A percentile compares a stretch with the other conserved stretches of the same genome.
phyloP scores from a whole-genome alignment of 2,888 invertebrate species.

The Noctua janthe region DNA sequence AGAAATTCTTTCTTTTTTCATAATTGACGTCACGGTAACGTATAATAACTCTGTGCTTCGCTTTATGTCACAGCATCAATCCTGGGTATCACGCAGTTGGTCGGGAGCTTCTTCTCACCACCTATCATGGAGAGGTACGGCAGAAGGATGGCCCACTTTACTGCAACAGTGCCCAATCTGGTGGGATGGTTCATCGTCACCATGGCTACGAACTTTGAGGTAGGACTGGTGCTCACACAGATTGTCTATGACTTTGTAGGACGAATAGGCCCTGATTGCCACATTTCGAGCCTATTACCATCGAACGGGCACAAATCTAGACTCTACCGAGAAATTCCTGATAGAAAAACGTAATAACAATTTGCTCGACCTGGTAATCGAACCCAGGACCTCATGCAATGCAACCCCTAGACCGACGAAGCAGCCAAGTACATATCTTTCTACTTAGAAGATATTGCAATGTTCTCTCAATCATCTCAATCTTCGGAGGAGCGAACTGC shows the following conservation, averaged over 20 bases:
- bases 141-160: slow-evolving; percentile 83
- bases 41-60: background rate
- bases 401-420: background rate
- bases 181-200: slow-evolving; percentile 87
- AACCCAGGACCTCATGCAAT: background rate
- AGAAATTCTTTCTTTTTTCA: background rate
- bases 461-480: background rate
- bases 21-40: background rate
- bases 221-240: slow-evolving; percentile 14
- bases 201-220: slow-evolving; percentile 78
- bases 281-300: background rate
- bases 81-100: slow-evolving; percentile 68
- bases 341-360: background rate
- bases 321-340: background rate
- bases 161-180: slow-evolving; percentile 82
- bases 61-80: slow-evolving; percentile 65
- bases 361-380: background rate
- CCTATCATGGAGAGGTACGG: slow-evolving; percentile 87
- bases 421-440: background rate
- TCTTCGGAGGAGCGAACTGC: background rate
- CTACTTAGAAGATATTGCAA: background rate
- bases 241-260: background rate
- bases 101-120: slow-evolving; percentile 73
- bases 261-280: background rate
- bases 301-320: background rate